Base-by-base conservation (phyloP, 2,888 invertebrate species). In the Tipula unca region DNA sequence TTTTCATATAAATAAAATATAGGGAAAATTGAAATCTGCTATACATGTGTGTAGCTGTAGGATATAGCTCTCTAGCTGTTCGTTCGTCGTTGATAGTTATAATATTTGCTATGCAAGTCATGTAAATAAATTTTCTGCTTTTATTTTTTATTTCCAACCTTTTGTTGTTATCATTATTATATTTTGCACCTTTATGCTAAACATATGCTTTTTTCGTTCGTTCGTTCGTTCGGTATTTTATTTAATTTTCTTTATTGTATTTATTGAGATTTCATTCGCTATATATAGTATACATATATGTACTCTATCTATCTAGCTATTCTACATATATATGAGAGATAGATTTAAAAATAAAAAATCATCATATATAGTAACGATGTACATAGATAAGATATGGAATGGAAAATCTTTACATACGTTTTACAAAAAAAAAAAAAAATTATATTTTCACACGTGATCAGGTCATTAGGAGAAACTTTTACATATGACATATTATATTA, bases 171-270 rank as follows among this genome's bases (percentile, higher is more conserved):
- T 69, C 69, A 69, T 69, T 69, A 69, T 69, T 69, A 69, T 69
- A 69, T 69, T 69, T 69, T 69, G 25, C 69, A 69, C 69, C 69
- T 69, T 69, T 69, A 69, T 69, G 69, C 25, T 69, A 69, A 69
- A 69, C 69, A 69, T 69, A 69, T 69, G 69, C 20, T 69, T 25
- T 69, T 69, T 69, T 2, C 10, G 39, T 39, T 6, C n/a, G n/a
- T 48, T 48, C 48, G 48, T 48, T 48, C 69, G 69, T 69, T 69
- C 25, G 14, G 69, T 69, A 69, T 69, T 69, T 69, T 69, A 69
- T 69, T 69, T 69, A 69, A 69, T 69, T 69, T 69, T 69, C 69
- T 69, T 69, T 69, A 69, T 69, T 69, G 69, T 69, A 69, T 69
- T 69, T 69, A 69, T 69, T 69, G 69, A 69, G 69, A 69, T 69